Evolutionary conservation across 1,140 invertebrate species (phyloP).

Genomic region (Lordiphosa clarofinis): DNA sequence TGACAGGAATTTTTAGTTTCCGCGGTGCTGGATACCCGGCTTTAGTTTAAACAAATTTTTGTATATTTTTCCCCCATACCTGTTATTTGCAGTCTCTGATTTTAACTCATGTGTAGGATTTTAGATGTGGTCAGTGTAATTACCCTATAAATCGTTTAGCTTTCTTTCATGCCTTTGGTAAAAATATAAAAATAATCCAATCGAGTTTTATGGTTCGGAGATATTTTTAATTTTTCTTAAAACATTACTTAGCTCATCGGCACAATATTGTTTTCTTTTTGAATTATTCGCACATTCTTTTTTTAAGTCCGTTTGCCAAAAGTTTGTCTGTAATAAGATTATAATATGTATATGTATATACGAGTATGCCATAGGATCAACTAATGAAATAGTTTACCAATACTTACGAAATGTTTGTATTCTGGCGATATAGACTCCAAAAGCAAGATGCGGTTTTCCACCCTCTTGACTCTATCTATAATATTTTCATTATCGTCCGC

Average conservation of each 20-base stretch:
- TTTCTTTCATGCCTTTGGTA: no score
- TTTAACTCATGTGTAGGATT: no score
- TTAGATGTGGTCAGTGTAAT: no score
- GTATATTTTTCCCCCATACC: no score
- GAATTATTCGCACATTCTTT: conserved; percentile 7
- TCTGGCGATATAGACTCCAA: conserved; percentile 87
- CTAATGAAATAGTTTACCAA: not conserved
- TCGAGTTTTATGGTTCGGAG: no score
- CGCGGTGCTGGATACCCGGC: no score
- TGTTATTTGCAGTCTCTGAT: no score
- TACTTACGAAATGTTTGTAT: conserved; percentile 84
- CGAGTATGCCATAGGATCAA: not conserved
- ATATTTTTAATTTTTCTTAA: conserved; percentile 22
- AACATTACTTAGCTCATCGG: conserved; percentile 13
- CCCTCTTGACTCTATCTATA: conserved; percentile 83
- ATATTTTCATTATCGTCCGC: conserved; percentile 82
- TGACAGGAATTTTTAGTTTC: no score
- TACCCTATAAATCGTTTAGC: no score
- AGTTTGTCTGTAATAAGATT: conserved; percentile 33
- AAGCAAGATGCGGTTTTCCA: conserved; percentile 84
- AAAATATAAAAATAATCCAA: no score
- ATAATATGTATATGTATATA: conserved; percentile 2
- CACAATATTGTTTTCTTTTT: conserved; percentile 31
- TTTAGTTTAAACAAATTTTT: no score
- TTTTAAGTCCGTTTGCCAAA: conserved; percentile 4